Evolutionary conservation across 2,888 invertebrate genomes (phyloP).

Genomic region (Cephus runcator): DNA sequence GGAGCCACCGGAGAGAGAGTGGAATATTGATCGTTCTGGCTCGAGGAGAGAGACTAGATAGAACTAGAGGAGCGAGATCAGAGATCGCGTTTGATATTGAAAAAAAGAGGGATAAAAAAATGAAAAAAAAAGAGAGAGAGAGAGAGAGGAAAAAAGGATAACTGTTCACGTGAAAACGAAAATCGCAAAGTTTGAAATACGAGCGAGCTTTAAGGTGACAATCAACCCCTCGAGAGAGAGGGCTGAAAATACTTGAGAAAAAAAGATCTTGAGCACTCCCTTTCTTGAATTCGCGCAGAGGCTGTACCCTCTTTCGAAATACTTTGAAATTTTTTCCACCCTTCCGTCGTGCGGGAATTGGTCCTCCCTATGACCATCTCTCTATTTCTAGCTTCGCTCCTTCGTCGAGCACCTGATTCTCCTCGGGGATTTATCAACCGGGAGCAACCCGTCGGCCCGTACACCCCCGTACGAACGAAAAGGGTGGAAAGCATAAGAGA

Average conservation of each 20-base stretch:
- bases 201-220: neutral
- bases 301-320: neutral
- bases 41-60: neutral
- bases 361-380: neutral
- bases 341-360: neutral
- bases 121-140: too few relatives aligned
- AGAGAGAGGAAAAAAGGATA: neutral
- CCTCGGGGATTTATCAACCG: slow-evolving; percentile 9
- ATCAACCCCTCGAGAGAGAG: neutral
- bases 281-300: neutral
- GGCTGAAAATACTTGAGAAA: neutral
- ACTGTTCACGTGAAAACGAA: neutral
- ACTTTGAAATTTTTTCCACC: neutral
- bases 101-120: neutral
- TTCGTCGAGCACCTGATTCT: neutral
- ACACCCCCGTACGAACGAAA: neutral
- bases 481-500: too few relatives aligned
- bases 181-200: neutral
- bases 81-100: neutral
- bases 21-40: neutral
- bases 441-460: slow-evolving; percentile 9
- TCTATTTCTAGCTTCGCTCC: neutral
- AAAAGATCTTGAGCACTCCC: neutral
- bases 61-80: neutral
- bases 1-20: neutral